These are phyloP conservation scores for Prenolepis imparis DNA, from an alignment of 2,888 invertebrate species.

Conservation along the genomic window DNA sequence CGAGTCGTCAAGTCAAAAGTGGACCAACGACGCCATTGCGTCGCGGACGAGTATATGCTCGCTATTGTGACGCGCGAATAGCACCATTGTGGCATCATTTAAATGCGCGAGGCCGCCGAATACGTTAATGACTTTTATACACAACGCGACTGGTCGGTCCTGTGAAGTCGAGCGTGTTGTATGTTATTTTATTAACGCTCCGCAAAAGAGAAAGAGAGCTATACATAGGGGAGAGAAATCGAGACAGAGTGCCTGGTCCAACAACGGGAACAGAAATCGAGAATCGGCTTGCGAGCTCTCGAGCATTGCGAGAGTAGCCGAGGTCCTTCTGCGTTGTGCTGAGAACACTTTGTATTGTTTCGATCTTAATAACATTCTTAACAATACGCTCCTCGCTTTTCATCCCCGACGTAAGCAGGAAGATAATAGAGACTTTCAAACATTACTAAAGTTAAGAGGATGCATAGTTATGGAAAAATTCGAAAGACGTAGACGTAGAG, in stretches of 20 bases:
- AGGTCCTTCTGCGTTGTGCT: constrained; percentile 62
- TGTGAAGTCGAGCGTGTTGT: constrained; percentile 68
- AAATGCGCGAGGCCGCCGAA: constrained; percentile 69
- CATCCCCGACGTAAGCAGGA: constrained; percentile 6
- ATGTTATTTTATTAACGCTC: constrained; percentile 70
- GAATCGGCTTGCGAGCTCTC: constrained; percentile 70
- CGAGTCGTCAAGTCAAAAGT: constrained; percentile 40
- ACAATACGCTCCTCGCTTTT: constrained; percentile 30
- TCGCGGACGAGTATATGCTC: constrained; percentile 42
- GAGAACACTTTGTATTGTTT: constrained; percentile 57
- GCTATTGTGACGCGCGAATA: constrained; percentile 67
- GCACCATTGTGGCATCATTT: constrained; percentile 73
- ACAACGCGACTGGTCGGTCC: constrained; percentile 59
- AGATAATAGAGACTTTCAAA: constrained; percentile 9
- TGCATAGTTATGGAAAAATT: not conserved
- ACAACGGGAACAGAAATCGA: constrained; percentile 69
- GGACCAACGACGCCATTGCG: constrained; percentile 56
- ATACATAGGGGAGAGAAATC: constrained; percentile 34
- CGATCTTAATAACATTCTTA: constrained; percentile 65
- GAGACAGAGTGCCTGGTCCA: constrained; percentile 64
- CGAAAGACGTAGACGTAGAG: too few relatives aligned
- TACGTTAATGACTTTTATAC: constrained; percentile 73
- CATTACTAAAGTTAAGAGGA: not conserved
- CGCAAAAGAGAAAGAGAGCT: constrained; percentile 8
- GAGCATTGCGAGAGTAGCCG: constrained; percentile 64